Percentiles rank a stretch among this genome's conserved stretches.
phyloP scores from a whole-genome alignment of 2,113 vertebrate genomes.

The Rhombomys opimus region DNA sequence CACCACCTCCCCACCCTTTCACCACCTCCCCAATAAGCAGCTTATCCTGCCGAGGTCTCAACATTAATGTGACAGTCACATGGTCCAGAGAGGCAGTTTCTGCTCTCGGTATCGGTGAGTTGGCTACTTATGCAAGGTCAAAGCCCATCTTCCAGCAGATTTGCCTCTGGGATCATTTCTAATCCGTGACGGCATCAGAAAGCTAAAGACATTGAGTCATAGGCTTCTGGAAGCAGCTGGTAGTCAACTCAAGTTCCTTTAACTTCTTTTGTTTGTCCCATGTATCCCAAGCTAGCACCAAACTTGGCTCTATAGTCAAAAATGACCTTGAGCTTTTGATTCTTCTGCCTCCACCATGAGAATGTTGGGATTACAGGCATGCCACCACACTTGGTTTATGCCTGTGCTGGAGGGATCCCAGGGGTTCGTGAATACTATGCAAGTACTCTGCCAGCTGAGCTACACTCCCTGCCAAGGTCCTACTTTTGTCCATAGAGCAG shows the following conservation, averaged over 20 bases:
- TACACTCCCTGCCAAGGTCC: background rate
- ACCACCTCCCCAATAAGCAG: background rate
- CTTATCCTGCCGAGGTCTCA: background rate
- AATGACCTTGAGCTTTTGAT: background rate
- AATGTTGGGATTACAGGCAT: background rate
- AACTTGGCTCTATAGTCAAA: background rate
- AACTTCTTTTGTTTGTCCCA: background rate
- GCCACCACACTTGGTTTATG: background rate
- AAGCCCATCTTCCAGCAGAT: background rate
- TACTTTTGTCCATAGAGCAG: background rate
- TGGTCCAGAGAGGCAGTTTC: background rate
- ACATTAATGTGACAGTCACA: background rate
- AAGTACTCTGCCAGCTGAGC: background rate
- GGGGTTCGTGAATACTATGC: background rate
- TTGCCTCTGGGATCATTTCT: constrained; percentile 52
- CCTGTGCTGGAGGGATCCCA: background rate
- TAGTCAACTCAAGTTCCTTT: background rate
- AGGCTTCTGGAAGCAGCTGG: background rate
- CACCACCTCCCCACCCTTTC: background rate
- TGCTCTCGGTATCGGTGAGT: background rate
- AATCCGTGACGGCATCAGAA: background rate
- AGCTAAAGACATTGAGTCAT: background rate
- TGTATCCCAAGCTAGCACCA: background rate
- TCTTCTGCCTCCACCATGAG: background rate
- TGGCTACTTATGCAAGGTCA: background rate